Percentiles rank a stretch among this genome's conserved stretches.
These are phyloP conservation scores for Monochamus alternatus DNA, from an alignment of 2,888 invertebrate species.

Conservation along the genomic window DNA sequence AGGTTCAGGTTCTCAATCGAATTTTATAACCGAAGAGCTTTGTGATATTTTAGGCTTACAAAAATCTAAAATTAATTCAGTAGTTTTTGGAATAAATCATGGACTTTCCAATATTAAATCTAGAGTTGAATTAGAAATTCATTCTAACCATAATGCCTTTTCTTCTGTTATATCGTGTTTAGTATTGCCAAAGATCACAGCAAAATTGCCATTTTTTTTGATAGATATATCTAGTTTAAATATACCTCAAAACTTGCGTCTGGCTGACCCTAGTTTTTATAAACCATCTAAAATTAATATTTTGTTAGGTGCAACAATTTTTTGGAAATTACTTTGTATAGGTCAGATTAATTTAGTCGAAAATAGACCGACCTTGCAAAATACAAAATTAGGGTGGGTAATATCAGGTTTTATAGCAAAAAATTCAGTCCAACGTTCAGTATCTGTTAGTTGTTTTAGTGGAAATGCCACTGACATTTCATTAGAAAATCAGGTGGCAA, in stretches of 20 bases:
- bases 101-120: not conserved
- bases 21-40: slow-evolving; percentile 14
- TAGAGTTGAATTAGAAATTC: slow-evolving; percentile 3
- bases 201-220: not conserved
- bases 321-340: too few species aligned
- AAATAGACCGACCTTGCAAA: too few species aligned
- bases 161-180: slow-evolving; percentile 1
- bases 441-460: too few species aligned
- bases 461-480: too few species aligned
- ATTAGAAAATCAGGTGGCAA: slow-evolving; percentile 25
- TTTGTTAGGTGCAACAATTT: too few species aligned
- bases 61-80: not conserved
- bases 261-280: not conserved
- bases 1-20: slow-evolving; percentile 6
- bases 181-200: not conserved
- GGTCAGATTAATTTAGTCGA: too few species aligned
- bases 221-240: not conserved
- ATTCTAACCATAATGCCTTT: not conserved
- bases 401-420: too few species aligned
- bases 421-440: too few species aligned
- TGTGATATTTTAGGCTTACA: not conserved
- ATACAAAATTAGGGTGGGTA: too few species aligned
- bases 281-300: too few species aligned
- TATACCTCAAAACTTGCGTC: not conserved
- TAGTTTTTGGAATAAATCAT: slow-evolving; percentile 3